Evolutionary conservation across 2,888 invertebrate genomes (phyloP).

Genomic region (Tethea ocularis): DNA sequence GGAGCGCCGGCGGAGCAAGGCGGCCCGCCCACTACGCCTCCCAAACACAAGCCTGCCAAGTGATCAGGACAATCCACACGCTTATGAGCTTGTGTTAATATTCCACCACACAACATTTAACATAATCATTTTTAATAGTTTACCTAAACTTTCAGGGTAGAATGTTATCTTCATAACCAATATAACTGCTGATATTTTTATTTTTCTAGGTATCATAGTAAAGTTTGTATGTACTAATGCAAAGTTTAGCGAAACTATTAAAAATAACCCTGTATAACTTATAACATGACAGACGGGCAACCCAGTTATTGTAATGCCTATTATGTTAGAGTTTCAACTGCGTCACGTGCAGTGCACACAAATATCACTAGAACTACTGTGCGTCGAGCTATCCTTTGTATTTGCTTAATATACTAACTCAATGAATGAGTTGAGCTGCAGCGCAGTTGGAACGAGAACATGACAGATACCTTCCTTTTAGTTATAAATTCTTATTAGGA

Average conservation of each 20-base stretch:
- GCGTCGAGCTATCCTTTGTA: neutral
- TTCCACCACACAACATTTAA: neutral
- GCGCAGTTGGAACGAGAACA: neutral
- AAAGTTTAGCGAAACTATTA: too few species aligned
- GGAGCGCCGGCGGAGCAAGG: conserved; percentile 79
- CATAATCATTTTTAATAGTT: too few species aligned
- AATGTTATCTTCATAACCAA: too few species aligned
- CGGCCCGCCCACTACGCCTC: conserved; percentile 76
- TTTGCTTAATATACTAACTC: too few species aligned
- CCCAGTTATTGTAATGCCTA: neutral
- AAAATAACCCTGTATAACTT: too few species aligned
- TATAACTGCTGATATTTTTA: too few species aligned
- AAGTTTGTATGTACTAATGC: too few species aligned
- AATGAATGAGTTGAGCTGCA: neutral
- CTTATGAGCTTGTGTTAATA: neutral
- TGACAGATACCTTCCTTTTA: neutral
- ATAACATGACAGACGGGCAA: neutral
- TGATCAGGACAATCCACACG: conserved; percentile 49
- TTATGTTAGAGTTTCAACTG: neutral
- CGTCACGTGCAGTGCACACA: neutral
- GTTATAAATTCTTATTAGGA: neutral
- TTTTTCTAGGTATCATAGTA: too few species aligned
- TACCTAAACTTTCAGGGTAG: too few species aligned
- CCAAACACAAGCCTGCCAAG: conserved; percentile 76
- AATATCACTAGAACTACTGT: too few species aligned